A percentile compares a stretch with the other conserved stretches of the same genome.
Evolutionary conservation across 1,140 invertebrate genomes (phyloP).

Genomic region (Steinernema feltiae): DNA sequence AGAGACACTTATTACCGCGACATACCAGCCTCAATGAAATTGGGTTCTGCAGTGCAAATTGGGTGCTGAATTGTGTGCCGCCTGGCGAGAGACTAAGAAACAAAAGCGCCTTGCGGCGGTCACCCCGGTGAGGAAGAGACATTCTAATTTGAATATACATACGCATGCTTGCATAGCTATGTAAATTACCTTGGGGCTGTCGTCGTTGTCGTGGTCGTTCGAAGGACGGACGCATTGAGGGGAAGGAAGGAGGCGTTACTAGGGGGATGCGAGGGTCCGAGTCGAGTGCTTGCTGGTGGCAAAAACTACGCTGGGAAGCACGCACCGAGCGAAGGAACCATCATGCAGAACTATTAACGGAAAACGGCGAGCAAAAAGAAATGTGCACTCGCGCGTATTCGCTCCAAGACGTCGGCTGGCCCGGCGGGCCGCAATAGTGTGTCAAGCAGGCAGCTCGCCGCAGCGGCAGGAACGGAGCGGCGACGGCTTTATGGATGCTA

Average conservation of each 20-base stretch:
- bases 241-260: conserved; percentile 1
- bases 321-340: neutral
- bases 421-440: neutral
- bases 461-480: neutral
- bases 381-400: neutral
- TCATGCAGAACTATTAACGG: conserved; percentile 12
- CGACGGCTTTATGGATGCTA: conserved; percentile 12
- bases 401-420: neutral
- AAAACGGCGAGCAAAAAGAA: neutral
- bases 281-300: neutral
- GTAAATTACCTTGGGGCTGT: neutral
- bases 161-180: conserved; percentile 4
- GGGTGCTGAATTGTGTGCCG: no score
- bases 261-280: neutral
- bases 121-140: no score
- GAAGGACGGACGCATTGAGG: neutral
- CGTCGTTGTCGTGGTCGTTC: neutral
- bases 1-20: conserved; percentile 15
- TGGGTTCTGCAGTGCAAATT: no score
- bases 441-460: neutral
- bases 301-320: conserved; percentile 3
- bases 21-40: conserved; percentile 3
- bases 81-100: no score
- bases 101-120: no score
- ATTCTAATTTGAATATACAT: conserved; percentile 1